Percentiles rank a stretch among this genome's conserved stretches.
phyloP scores from a whole-genome alignment of 2,888 invertebrate genomes.

The Drosophila melanocephala region DNA sequence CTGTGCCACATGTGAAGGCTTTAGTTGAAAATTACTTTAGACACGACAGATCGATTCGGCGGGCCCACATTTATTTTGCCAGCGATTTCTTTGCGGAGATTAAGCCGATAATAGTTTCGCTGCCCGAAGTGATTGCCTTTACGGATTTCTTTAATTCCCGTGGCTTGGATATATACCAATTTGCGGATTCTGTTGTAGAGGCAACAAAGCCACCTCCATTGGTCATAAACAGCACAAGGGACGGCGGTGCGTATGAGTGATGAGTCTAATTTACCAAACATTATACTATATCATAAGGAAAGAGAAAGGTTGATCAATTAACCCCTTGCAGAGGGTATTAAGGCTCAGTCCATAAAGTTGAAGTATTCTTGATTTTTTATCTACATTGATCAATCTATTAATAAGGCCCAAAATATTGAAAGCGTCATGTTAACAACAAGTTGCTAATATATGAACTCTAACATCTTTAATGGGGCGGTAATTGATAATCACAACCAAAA shows the following conservation, averaged over 20 bases:
- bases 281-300: background rate
- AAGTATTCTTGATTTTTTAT: background rate
- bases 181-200: constrained; percentile 68
- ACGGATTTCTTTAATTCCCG: constrained; percentile 81
- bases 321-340: background rate
- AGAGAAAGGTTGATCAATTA: background rate
- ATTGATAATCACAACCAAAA: background rate
- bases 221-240: constrained; percentile 2
- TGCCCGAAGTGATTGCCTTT: constrained; percentile 82
- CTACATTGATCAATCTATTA: background rate
- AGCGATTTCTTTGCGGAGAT: constrained; percentile 75
- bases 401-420: background rate
- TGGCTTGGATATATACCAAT: constrained; percentile 82
- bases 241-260: constrained; percentile 61
- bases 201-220: constrained; percentile 33
- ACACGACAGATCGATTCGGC: constrained; percentile 82
- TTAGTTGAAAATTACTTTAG: constrained; percentile 81
- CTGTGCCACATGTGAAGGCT: constrained; percentile 76
- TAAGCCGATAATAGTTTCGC: constrained; percentile 72
- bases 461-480: background rate
- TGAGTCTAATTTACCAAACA: background rate
- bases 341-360: background rate
- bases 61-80: constrained; percentile 78
- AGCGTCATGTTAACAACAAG: background rate
- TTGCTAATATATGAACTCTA: background rate